These are phyloP conservation scores for Ptychadena robeensis DNA, from an alignment of 2,797 vertebrate species.

Conservation along the genomic window DNA sequence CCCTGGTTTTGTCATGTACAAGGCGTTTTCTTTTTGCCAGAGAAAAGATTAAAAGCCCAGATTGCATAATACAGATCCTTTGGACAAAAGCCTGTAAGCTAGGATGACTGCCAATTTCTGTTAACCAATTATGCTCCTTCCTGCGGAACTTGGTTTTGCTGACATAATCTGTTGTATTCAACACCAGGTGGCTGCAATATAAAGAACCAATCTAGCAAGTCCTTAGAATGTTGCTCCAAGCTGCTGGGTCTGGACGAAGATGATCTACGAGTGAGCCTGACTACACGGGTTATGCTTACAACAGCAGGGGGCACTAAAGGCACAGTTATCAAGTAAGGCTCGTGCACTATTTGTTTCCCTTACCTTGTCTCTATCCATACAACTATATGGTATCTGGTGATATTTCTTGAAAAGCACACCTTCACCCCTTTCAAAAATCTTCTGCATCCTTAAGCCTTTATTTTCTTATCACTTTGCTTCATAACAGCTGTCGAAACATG, in stretches of 20 bases:
- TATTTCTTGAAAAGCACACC: conserved; percentile 37
- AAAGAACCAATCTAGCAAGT: conserved; percentile 81
- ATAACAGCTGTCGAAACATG: conserved; percentile 22
- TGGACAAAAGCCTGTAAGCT: conserved; percentile 13
- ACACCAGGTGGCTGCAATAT: conserved; percentile 90
- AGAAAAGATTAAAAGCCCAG: conserved; percentile 14
- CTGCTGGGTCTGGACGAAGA: conserved; percentile 90
- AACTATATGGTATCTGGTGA: conserved; percentile 16
- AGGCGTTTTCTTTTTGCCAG: conserved; percentile 18
- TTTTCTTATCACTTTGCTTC: conserved; percentile 49
- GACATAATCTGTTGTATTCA: conserved; percentile 2
- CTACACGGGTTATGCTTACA: conserved; percentile 91
- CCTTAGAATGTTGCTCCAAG: conserved; percentile 85
- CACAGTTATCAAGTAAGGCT: conserved; percentile 92
- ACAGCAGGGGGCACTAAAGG: conserved; percentile 96
- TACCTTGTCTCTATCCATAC: not conserved
- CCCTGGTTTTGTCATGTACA: conserved; percentile 14
- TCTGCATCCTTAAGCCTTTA: conserved; percentile 18
- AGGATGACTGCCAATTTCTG: conserved; percentile 18
- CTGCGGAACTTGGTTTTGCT: conserved; percentile 1
- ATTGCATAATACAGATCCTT: not conserved
- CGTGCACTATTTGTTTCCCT: not conserved
- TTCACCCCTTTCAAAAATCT: conserved; percentile 34
- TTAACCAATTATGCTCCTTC: conserved; percentile 26
- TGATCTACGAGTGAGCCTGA: conserved; percentile 90